Conservation (phyloP, 2,888 invertebrate species). For the Cheilosia pagana region DNA sequence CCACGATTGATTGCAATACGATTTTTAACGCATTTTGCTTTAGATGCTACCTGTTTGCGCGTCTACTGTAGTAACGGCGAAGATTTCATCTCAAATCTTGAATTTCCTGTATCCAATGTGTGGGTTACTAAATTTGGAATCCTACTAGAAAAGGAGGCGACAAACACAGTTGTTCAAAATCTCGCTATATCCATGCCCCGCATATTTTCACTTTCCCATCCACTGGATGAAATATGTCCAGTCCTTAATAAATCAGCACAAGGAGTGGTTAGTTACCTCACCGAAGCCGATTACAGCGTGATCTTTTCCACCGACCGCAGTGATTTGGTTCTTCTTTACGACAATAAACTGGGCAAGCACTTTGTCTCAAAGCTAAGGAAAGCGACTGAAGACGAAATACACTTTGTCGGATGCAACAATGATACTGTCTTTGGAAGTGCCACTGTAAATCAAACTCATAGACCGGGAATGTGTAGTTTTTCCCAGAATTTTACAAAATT, state of each 20-base stretch:
- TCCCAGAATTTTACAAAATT: slow-evolving; percentile 79
- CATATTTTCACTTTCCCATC: slow-evolving; percentile 94
- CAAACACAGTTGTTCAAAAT: slow-evolving; percentile 80
- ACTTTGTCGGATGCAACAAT: slow-evolving; percentile 85
- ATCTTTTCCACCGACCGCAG: slow-evolving; percentile 91
- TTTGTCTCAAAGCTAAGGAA: slow-evolving; percentile 92
- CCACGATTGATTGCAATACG: background rate
- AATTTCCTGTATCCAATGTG: slow-evolving; percentile 90
- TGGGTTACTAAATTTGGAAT: slow-evolving; percentile 95
- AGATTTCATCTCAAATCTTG: slow-evolving; percentile 92
- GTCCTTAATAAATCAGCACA: slow-evolving; percentile 88
- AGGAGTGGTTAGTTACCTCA: slow-evolving; percentile 86
- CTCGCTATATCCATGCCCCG: slow-evolving; percentile 87
- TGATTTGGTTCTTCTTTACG: slow-evolving; percentile 92
- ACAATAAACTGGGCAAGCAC: slow-evolving; percentile 90
- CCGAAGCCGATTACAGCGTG: slow-evolving; percentile 86
- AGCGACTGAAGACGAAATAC: slow-evolving; percentile 89
- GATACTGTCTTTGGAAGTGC: slow-evolving; percentile 79
- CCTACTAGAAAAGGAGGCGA: slow-evolving; percentile 89
- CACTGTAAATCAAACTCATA: slow-evolving; percentile 76
- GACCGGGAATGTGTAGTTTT: slow-evolving; percentile 77
- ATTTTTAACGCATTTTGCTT: slow-evolving; percentile 7
- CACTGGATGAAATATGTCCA: slow-evolving; percentile 95
- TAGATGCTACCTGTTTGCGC: slow-evolving; percentile 89
- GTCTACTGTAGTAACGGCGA: slow-evolving; percentile 92